Evolutionary conservation across 1,140 invertebrate genomes (phyloP), one percentile per base, ranked within the genome.

Genomic region (Drosophila athabasca): DNA sequence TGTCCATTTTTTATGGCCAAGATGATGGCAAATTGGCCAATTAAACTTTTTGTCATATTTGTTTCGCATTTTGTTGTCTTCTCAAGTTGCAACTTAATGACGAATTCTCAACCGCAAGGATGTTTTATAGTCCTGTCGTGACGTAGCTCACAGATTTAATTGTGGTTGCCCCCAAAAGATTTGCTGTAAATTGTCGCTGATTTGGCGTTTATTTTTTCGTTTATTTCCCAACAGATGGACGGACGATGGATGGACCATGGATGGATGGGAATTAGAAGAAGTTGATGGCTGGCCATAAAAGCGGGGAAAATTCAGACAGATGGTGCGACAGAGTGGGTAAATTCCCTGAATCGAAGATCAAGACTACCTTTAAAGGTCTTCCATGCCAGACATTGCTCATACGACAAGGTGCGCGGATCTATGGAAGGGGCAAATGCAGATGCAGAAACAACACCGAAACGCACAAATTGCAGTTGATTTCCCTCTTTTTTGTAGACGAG

Each of bases 31-130:
- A 83, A 88, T 74, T 70, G 72, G 54, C 67, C 84, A 88, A 88
- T 88, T 88, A 67, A 88, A 88, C 84, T 88, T 88, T 82, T 39
- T 71, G 78, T 79, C 70, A 75, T 87, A 62, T 78, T 66, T 82
- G 75, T 82, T 79, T 69, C 64, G 26, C 53, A 58, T 59, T 55
- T 65, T 66, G 69, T 67, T 88, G 79, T 82, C 81, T 85, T 87
- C 53, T 39, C 55, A 68, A 74, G 43, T 79, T 76, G 61, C 35
- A 57, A 61, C 9, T 53, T 67, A 73, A 88, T 83, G 75, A 76
- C 62, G 22, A 68, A 72, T 79, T 45, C 49, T 9, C 31, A 62
- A 51, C 43, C 8, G 8, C 39, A 39, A 39, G 35, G 11, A 39
- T 39, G 39, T 87, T 85, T 85, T 82, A 88, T 79, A 58, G 49